Evolutionary conservation across 2,797 vertebrate genomes (phyloP).

Genomic region (Schizopygopsis pylzovi): DNA sequence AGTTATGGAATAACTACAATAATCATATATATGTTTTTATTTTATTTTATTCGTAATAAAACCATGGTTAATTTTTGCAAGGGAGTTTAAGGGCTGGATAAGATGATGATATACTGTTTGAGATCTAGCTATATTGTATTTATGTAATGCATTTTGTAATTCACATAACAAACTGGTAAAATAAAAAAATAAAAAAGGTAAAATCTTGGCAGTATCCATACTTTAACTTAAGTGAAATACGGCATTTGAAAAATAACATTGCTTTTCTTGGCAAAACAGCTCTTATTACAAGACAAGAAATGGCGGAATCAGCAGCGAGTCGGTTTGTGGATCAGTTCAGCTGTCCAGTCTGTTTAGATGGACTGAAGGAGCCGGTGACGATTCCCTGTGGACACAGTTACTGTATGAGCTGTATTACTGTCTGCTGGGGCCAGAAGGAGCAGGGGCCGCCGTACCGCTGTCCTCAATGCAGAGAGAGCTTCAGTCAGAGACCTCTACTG

Average conservation of each 20-base stretch:
- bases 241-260: not conserved
- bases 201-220: not conserved
- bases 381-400: slow-evolving; percentile 62
- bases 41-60: too few relatives aligned
- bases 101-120: too few relatives aligned
- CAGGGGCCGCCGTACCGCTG: slow-evolving; percentile 55
- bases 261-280: not conserved
- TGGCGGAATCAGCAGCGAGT: not conserved
- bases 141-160: too few relatives aligned
- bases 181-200: too few relatives aligned
- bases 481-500: slow-evolving; percentile 65
- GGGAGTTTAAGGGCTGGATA: too few relatives aligned
- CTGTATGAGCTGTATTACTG: slow-evolving; percentile 70
- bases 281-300: not conserved
- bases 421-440: slow-evolving; percentile 55
- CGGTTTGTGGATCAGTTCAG: slow-evolving; percentile 61
- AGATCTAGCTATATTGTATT: too few relatives aligned
- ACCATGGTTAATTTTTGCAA: too few relatives aligned
- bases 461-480: slow-evolving; percentile 68
- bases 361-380: slow-evolving; percentile 65
- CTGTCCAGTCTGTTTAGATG: slow-evolving; percentile 71
- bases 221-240: not conserved
- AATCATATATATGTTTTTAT: too few relatives aligned
- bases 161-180: too few relatives aligned
- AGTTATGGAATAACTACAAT: too few relatives aligned